phyloP scores from a whole-genome alignment of 2,888 invertebrate genomes.

The Ischnus inquisitorius region DNA sequence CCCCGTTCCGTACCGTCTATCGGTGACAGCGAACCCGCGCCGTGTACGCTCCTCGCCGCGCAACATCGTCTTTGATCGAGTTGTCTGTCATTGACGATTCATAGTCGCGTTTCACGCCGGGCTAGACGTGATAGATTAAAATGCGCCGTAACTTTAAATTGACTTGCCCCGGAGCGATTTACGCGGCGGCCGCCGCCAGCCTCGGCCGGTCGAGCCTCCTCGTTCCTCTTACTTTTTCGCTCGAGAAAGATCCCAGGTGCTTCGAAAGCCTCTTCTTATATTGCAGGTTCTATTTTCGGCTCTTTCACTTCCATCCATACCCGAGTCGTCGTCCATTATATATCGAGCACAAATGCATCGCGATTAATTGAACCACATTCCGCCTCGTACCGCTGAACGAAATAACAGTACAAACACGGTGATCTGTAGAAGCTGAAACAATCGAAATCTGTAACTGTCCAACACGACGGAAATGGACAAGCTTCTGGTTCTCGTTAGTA shows the following conservation, averaged over 20 bases:
- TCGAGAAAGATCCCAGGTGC: slow-evolving; percentile 14
- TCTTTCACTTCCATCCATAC: not conserved
- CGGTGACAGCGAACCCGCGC: slow-evolving; percentile 39
- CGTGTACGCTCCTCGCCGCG: slow-evolving; percentile 53
- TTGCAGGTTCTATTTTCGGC: not conserved
- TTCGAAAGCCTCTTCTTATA: not conserved
- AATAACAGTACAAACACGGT: not conserved
- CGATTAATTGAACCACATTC: too few species aligned
- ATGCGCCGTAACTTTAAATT: slow-evolving; percentile 78
- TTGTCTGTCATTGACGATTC: slow-evolving; percentile 80
- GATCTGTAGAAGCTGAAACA: not conserved
- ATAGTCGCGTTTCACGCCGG: slow-evolving; percentile 71
- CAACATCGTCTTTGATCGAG: slow-evolving; percentile 77
- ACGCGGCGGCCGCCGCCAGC: slow-evolving; percentile 25
- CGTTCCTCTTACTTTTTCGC: not conserved
- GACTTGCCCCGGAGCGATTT: slow-evolving; percentile 69
- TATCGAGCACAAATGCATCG: not conserved
- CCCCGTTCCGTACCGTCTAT: slow-evolving; percentile 59
- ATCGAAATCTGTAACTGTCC: not conserved
- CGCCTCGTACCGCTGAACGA: not conserved
- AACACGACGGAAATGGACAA: slow-evolving; percentile 8
- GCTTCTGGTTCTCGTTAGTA: slow-evolving; percentile 1
- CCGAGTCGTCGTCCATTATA: not conserved
- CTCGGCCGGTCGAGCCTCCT: slow-evolving; percentile 7
- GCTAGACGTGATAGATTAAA: slow-evolving; percentile 75